Conservation (phyloP, 2,888 invertebrate species). For the Sipha maydis region DNA sequence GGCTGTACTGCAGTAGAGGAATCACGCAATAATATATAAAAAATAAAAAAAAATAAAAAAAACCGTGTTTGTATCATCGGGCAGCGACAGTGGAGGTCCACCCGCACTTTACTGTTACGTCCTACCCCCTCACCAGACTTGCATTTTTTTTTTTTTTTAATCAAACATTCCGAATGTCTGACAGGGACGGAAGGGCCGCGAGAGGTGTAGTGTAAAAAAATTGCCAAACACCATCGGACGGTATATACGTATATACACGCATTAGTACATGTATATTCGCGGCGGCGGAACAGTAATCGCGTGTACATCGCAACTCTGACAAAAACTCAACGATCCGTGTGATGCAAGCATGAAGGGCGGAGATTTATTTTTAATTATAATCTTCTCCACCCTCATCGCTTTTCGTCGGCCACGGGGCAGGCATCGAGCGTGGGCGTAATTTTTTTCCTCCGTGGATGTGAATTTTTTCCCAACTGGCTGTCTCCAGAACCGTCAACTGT, state of each 20-base stretch:
- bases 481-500: not conserved
- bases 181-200: not conserved
- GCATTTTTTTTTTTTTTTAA: slow-evolving; percentile 33
- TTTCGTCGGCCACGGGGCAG: not conserved
- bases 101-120: not conserved
- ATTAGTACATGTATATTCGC: not conserved
- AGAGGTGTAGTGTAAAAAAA: not conserved
- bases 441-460: not conserved
- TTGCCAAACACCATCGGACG: not conserved
- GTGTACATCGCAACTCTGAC: not conserved
- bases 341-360: not conserved
- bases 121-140: not conserved
- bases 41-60: not conserved
- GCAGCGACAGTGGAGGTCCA: not conserved
- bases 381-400: not conserved
- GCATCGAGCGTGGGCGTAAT: not conserved
- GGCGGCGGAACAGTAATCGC: not conserved
- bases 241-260: not conserved
- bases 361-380: slow-evolving; percentile 20
- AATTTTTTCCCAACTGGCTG: not conserved
- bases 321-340: slow-evolving; percentile 16
- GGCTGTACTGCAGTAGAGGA: not conserved
- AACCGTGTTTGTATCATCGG: slow-evolving; percentile 13
- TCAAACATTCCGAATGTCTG: slow-evolving; percentile 43
- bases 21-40: slow-evolving; percentile 2